Evolutionary conservation across 1,140 invertebrate genomes (phyloP).

Genomic region (Zaprionus lachaisei): DNA sequence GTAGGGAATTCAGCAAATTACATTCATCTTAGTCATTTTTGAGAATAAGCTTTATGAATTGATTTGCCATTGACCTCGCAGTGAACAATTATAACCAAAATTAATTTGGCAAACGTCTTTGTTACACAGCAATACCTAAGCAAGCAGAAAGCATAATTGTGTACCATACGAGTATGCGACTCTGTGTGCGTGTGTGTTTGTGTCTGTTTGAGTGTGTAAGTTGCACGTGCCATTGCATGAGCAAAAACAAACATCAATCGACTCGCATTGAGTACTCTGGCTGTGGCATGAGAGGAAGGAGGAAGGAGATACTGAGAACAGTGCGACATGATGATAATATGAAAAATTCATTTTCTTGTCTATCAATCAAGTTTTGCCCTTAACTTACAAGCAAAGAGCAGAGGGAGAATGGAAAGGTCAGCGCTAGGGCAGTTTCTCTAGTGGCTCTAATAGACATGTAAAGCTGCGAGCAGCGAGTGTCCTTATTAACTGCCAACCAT

Average conservation of each 20-base stretch:
- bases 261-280: background rate
- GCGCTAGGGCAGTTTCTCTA: conserved; percentile 19
- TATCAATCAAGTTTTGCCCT: conserved; percentile 62
- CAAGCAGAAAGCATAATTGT: conserved; percentile 50
- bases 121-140: conserved; percentile 49
- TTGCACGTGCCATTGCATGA: conserved; percentile 56
- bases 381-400: conserved; percentile 5
- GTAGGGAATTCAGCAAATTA: background rate
- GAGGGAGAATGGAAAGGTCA: background rate
- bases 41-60: background rate
- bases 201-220: conserved; percentile 23
- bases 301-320: background rate
- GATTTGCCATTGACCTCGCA: conserved; percentile 12
- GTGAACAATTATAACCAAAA: conserved; percentile 36
- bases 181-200: conserved; percentile 10
- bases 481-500: conserved; percentile 69
- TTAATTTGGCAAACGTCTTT: conserved; percentile 67
- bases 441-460: conserved; percentile 68
- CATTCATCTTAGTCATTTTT: too few species aligned
- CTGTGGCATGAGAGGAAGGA: background rate
- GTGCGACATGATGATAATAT: conserved; percentile 41
- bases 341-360: conserved; percentile 68
- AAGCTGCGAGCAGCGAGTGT: conserved; percentile 45
- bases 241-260: conserved; percentile 42
- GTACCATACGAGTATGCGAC: background rate